These are phyloP conservation scores for Mystacornis crossleyi DNA, from an alignment of 2,113 vertebrate genomes.

Conservation along the genomic window DNA sequence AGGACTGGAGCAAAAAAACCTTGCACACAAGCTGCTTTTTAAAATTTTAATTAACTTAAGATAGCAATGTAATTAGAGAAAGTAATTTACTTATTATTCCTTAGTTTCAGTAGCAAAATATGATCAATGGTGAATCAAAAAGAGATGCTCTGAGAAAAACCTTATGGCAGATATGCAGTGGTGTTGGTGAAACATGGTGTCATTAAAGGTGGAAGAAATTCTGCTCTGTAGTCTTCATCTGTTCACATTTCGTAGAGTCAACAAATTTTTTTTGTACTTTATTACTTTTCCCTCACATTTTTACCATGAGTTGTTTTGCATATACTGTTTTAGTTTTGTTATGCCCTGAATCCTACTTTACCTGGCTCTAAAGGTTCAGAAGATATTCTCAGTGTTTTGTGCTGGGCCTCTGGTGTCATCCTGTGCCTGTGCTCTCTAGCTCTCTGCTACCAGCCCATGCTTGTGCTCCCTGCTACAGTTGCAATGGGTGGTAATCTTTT, in stretches of 20 bases:
- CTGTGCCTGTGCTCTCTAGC: neutral
- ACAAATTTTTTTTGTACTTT: fast-evolving
- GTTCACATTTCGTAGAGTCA: neutral
- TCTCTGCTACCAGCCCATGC: neutral
- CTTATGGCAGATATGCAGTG: fast-evolving
- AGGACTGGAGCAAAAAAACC: neutral
- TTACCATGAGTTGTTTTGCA: neutral
- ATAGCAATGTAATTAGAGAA: neutral
- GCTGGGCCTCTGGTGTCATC: neutral
- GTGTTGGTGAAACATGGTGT: neutral
- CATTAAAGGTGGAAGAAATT: neutral
- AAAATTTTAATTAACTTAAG: neutral
- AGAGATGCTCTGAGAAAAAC: neutral
- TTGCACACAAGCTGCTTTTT: neutral
- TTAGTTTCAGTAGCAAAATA: neutral
- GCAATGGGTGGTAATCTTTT: neutral
- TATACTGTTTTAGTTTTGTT: neutral
- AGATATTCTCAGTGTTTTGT: neutral
- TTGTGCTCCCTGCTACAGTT: neutral
- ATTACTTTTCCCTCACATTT: neutral
- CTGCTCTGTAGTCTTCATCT: neutral
- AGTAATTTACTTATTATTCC: neutral
- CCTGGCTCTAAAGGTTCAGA: neutral
- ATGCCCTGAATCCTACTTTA: neutral
- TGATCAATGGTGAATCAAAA: neutral